Percentiles rank a stretch among this genome's conserved stretches.
Evolutionary conservation across 2,113 vertebrate genomes (phyloP).

Genomic region (Salvelinus alpinus): DNA sequence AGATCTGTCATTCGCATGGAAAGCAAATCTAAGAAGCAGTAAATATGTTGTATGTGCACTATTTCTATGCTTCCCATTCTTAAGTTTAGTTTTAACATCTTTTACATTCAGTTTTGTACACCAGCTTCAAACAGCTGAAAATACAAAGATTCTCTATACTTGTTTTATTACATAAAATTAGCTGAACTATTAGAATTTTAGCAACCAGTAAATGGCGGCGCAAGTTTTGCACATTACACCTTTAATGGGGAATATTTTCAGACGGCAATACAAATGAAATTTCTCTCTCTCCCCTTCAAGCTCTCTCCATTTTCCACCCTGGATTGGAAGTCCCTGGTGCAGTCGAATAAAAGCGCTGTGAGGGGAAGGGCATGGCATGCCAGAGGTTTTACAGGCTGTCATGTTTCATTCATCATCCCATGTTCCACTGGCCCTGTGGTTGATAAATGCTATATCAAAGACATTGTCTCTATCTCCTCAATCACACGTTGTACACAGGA

Average conservation of each 20-base stretch:
- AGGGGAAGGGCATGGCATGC: conserved; percentile 50
- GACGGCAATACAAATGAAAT: neutral
- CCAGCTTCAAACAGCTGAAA: no score
- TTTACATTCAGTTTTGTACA: no score
- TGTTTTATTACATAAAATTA: no score
- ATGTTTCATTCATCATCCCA: conserved; percentile 55
- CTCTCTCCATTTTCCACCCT: conserved; percentile 46
- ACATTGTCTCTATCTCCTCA: neutral
- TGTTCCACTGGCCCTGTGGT: conserved; percentile 24
- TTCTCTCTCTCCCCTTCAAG: neutral
- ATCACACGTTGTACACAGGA: neutral
- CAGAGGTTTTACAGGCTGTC: conserved; percentile 64
- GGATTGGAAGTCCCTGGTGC: conserved; percentile 46
- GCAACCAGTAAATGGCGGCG: no score
- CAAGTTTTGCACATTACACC: no score
- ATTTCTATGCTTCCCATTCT: no score
- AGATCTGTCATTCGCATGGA: no score
- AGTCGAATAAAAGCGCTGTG: conserved; percentile 48
- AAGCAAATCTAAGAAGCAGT: no score
- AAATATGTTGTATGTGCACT: no score
- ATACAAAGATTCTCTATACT: no score
- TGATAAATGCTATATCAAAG: conserved; percentile 3
- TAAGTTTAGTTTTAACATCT: no score
- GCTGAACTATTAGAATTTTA: no score
- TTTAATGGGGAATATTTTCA: neutral